These are phyloP conservation scores for Globicephala melas DNA, from an alignment of 2,113 vertebrate species.

Conservation along the genomic window DNA sequence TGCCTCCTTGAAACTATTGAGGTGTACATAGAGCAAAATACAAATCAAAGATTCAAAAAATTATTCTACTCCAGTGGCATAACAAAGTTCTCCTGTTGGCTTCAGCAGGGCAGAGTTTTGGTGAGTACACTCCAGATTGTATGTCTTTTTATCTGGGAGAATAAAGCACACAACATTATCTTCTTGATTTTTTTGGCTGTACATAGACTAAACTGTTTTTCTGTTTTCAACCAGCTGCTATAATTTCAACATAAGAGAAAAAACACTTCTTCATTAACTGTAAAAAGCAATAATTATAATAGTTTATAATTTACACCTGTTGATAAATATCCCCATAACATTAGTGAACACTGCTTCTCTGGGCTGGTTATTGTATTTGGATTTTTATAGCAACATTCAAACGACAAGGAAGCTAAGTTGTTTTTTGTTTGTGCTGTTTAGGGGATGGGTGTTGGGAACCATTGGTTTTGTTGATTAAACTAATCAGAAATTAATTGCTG, in stretches of 20 bases:
- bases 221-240: conserved; percentile 59
- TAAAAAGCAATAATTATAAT: conserved; percentile 74
- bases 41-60: not conserved
- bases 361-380: conserved; percentile 67
- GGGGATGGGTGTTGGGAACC: conserved; percentile 55
- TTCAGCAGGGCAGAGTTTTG: not conserved
- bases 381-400: conserved; percentile 55
- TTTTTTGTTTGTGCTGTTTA: conserved; percentile 65
- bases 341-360: conserved; percentile 79
- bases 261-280: conserved; percentile 72
- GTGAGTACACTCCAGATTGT: not conserved
- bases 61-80: not conserved
- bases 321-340: conserved; percentile 75
- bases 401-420: not conserved
- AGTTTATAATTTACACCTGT: conserved; percentile 77
- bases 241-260: conserved; percentile 73
- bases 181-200: conserved; percentile 61
- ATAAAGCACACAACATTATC: not conserved
- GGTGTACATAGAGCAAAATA: not conserved
- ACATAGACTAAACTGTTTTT: conserved; percentile 38
- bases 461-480: conserved; percentile 81
- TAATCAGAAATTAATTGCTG: conserved; percentile 78
- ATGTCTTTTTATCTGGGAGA: not conserved
- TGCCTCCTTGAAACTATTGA: not conserved
- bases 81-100: not conserved